phyloP scores from a whole-genome alignment of 2,797 vertebrate genomes.

The Sternotherus odoratus region DNA sequence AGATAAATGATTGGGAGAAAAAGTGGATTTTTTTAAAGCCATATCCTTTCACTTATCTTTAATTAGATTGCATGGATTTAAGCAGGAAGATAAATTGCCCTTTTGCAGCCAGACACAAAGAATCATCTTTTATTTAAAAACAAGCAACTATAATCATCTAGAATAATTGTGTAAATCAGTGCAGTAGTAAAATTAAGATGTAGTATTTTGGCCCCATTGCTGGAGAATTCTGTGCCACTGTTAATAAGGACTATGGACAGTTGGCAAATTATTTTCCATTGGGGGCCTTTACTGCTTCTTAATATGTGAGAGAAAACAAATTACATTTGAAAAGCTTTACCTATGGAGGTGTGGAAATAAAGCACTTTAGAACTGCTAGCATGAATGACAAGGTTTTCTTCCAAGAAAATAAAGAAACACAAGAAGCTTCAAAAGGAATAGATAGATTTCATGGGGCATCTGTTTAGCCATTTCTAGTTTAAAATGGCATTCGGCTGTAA shows the following conservation, averaged over 20 bases:
- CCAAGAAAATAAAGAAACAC: background rate
- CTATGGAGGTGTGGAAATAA: background rate
- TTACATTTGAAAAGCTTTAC: background rate
- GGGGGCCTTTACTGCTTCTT: background rate
- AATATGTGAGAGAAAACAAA: background rate
- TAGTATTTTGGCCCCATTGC: background rate
- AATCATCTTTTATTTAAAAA: background rate
- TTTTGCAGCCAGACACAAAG: background rate
- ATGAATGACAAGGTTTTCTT: background rate
- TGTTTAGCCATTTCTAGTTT: conserved; percentile 59
- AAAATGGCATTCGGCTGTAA: conserved; percentile 68
- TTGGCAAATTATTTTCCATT: background rate
- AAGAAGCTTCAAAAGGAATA: conserved; percentile 58
- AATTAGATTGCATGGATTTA: background rate
- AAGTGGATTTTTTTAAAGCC: background rate
- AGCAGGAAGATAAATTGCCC: fast-evolving
- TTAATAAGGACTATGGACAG: background rate
- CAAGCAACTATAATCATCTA: background rate
- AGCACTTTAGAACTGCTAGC: background rate
- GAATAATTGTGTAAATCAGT: background rate
- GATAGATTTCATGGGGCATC: conserved; percentile 56
- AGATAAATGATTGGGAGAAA: no score
- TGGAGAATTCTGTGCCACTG: fast-evolving
- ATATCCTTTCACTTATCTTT: background rate
- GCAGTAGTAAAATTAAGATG: background rate